Evolutionary conservation across 37 sponge, comb jelly and placozoan genomes (phyloP), one percentile per base, ranked within the genome.

Genomic region (Bolinopsis microptera): DNA sequence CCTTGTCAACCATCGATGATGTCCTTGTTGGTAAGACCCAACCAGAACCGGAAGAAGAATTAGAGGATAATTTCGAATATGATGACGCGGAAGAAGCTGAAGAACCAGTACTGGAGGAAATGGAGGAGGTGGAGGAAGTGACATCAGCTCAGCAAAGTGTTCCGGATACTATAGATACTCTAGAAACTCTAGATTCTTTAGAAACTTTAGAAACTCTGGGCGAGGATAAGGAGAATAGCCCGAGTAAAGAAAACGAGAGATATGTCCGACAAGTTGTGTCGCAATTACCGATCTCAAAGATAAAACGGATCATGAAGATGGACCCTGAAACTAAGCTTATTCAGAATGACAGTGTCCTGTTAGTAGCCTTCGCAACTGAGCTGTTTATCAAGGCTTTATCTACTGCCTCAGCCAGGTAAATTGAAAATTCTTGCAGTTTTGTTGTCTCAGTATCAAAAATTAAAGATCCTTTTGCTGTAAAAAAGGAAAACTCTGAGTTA

Each of bases 301-400:
- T 86, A 39, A 86, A 40, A 48, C 37, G 39, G 48, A 38, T 86
- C 26, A 86, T 86, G 90, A 86, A 41, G 35, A 41, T 86, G 41
- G 90, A 86, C 39, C 90, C 90, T 13, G 90, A 86, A 8, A 86
- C 90, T 24, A 41, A 41, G 24, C 27, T 86, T 9, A 26, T 86
- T 24, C 41, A 86, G 90, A 86, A 86, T 86, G 90, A 86, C 8
- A 41, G 61, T 38, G 35, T 86, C 3, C 28, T 86, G 24, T 41
- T 41, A 28, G 5, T 86, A 2, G 90, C 90, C 2, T 86, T 86
- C 28, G 90, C 90, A 9, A 86, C 90, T 16, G 90, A 86, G 90
- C 30, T 86, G 26, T 86, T 86, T 34, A 41, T 86, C 26, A 86
- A 86, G 26, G 36, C 90, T 26, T 38, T 86, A 2, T 39, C 90